These are phyloP conservation scores for Myripristis murdjan DNA, from an alignment of 2,797 vertebrate genomes.

Conservation along the genomic window DNA sequence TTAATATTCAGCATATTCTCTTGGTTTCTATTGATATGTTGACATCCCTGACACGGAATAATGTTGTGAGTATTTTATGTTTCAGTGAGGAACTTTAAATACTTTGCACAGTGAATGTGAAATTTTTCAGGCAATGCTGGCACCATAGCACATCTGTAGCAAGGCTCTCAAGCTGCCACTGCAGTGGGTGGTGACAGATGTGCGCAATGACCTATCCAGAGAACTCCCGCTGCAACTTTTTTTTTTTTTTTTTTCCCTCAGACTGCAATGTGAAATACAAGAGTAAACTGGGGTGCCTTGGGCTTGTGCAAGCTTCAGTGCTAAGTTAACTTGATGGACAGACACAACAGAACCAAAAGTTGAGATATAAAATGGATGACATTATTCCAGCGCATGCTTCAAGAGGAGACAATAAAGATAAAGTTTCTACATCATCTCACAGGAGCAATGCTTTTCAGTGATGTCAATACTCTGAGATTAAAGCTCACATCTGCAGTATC, in stretches of 20 bases:
- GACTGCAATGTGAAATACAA: slow-evolving; percentile 68
- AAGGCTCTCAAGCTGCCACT: slow-evolving; percentile 73
- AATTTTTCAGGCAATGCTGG: slow-evolving; percentile 55
- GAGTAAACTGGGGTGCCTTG: slow-evolving; percentile 71
- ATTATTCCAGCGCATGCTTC: slow-evolving; percentile 49
- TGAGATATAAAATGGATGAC: slow-evolving; percentile 70
- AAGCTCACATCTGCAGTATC: slow-evolving; percentile 18
- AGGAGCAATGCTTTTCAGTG: slow-evolving; percentile 15
- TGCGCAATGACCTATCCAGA: slow-evolving; percentile 82
- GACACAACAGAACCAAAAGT: slow-evolving; percentile 68
- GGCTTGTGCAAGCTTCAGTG: slow-evolving; percentile 78
- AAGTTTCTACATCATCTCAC: slow-evolving; percentile 34
- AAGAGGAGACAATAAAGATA: slow-evolving; percentile 53
- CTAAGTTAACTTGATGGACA: slow-evolving; percentile 77
- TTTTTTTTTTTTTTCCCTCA: slow-evolving; percentile 62
- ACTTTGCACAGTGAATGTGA: slow-evolving; percentile 46
- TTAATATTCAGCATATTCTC: slow-evolving; percentile 70
- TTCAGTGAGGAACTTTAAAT: slow-evolving; percentile 51
- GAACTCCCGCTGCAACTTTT: slow-evolving; percentile 75
- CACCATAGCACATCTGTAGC: slow-evolving; percentile 58
- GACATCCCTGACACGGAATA: slow-evolving; percentile 39
- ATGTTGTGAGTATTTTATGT: slow-evolving; percentile 52
- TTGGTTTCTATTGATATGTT: slow-evolving; percentile 58
- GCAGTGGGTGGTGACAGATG: slow-evolving; percentile 78
- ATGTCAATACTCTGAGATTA: slow-evolving; percentile 19